Percentiles rank a stretch among this genome's conserved stretches.
These are phyloP conservation scores for Oscheius sp. DNA, from an alignment of 2,888 invertebrate species.

Conservation along the genomic window DNA sequence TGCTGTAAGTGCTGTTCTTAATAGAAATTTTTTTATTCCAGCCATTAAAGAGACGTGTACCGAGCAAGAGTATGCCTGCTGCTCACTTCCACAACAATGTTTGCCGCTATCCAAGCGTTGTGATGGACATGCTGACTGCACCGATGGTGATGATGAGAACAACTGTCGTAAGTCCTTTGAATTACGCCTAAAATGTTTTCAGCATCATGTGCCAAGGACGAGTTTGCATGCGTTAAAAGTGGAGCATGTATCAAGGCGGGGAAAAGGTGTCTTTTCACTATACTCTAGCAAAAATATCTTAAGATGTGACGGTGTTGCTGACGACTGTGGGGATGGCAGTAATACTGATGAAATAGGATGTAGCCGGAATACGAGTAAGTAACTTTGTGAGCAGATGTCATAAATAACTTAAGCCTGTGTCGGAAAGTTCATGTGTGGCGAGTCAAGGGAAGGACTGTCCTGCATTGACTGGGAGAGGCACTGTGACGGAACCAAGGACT, in stretches of 20 bases:
- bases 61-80: constrained; percentile 67
- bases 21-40: constrained; percentile 33
- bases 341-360: constrained; percentile 72
- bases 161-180: constrained; percentile 66
- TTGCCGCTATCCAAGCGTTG: constrained; percentile 63
- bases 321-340: constrained; percentile 71
- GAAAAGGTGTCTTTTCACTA: constrained; percentile 44
- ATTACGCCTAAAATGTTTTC: constrained; percentile 19
- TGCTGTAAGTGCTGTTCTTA: constrained; percentile 66
- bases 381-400: not conserved
- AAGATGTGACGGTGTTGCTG: constrained; percentile 68
- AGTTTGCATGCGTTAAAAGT: constrained; percentile 71
- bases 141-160: constrained; percentile 70
- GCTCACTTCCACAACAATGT: constrained; percentile 68
- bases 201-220: constrained; percentile 68
- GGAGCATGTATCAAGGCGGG: constrained; percentile 65
- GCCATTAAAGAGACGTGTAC: constrained; percentile 59
- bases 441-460: constrained; percentile 55
- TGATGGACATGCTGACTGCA: constrained; percentile 69
- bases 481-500: constrained; percentile 68
- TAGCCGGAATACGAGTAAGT: constrained; percentile 65
- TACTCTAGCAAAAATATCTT: not conserved
- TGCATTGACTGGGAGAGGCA: constrained; percentile 65
- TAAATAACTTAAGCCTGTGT: constrained; percentile 60
- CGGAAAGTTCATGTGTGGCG: constrained; percentile 70